A percentile compares a stretch with the other conserved stretches of the same genome.
Evolutionary conservation across 2,797 vertebrate species (phyloP).

Genomic region (Melanotaenia parkinsoni): DNA sequence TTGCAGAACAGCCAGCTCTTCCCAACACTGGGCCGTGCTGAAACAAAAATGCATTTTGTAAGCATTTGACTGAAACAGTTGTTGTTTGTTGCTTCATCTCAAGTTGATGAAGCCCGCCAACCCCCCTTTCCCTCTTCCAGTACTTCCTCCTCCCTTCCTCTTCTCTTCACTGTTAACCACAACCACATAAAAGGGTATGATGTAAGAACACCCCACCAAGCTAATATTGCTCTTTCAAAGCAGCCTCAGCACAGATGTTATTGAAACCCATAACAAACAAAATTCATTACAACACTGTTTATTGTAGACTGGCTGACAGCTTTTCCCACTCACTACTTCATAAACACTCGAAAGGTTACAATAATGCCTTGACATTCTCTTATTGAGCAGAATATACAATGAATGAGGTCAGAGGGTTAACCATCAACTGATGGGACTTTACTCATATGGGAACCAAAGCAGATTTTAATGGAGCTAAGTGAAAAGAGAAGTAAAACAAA

Average conservation of each 20-base stretch:
- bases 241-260: constrained; percentile 57
- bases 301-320: constrained; percentile 52
- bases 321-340: constrained; percentile 36
- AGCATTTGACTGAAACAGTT: constrained; percentile 55
- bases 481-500: constrained; percentile 66
- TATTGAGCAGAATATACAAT: constrained; percentile 55
- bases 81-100: constrained; percentile 59
- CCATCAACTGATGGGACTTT: constrained; percentile 40
- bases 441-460: constrained; percentile 48
- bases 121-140: constrained; percentile 11
- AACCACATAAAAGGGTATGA: constrained; percentile 79
- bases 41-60: constrained; percentile 43
- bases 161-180: constrained; percentile 60
- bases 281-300: constrained; percentile 61
- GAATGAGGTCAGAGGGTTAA: constrained; percentile 56
- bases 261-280: constrained; percentile 63
- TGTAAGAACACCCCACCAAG: constrained; percentile 72
- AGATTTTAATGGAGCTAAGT: constrained; percentile 50
- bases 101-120: constrained; percentile 48
- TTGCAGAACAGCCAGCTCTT: constrained; percentile 19
- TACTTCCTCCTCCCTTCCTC: constrained; percentile 32
- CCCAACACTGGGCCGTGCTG: constrained; percentile 22
- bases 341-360: constrained; percentile 67
- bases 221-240: constrained; percentile 75
- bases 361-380: constrained; percentile 51